Conservation (phyloP, 35 echinoderm and acorn worm species). For the Heliocidaris erythrogramma region DNA sequence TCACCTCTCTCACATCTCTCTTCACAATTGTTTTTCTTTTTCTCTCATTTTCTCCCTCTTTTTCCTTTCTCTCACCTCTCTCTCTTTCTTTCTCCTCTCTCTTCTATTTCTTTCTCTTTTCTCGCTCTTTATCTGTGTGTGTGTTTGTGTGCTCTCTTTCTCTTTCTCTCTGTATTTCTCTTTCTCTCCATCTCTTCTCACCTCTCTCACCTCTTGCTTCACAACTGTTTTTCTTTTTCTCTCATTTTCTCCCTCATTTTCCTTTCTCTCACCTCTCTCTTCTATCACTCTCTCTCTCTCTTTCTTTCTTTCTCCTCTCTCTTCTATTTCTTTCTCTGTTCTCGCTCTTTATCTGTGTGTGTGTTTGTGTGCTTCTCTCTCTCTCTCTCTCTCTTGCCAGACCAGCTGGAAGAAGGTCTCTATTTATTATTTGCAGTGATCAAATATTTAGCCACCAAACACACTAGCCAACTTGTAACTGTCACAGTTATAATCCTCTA, state of each 20-base stretch:
- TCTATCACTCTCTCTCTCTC: not conserved
- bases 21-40: not conserved
- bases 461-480: not conserved
- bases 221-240: not conserved
- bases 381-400: not conserved
- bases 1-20: not conserved
- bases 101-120: too few relatives aligned
- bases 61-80: not conserved
- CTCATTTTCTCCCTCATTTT: not conserved
- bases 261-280: not conserved
- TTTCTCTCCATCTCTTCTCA: not conserved
- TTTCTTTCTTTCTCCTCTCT: too few relatives aligned
- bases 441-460: not conserved
- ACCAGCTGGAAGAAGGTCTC: not conserved
- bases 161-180: not conserved
- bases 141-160: too few relatives aligned
- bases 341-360: not conserved
- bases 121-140: not conserved
- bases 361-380: not conserved
- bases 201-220: not conserved
- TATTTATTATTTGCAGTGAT: not conserved
- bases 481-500: not conserved
- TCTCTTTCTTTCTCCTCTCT: too few relatives aligned
- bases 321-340: too few relatives aligned
- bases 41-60: not conserved